phyloP scores from a whole-genome alignment of 1,140 invertebrate species.

The Drosophila ohnishii region DNA sequence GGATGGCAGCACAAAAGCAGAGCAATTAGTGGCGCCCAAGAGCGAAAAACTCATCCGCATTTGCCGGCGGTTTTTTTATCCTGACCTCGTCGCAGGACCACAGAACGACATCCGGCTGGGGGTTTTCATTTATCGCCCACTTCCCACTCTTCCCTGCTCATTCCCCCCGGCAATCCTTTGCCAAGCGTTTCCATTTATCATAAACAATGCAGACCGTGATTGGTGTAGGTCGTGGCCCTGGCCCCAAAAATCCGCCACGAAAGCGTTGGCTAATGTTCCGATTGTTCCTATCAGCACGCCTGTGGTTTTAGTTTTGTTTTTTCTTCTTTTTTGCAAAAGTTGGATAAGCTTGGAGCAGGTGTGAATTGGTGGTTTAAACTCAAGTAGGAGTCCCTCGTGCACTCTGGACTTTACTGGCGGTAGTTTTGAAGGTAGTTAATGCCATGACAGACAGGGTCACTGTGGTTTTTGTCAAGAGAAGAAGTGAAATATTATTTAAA shows the following conservation, averaged over 20 bases:
- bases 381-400: not conserved
- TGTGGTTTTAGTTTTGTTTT: not conserved
- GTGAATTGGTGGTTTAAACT: not conserved
- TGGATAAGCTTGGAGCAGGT: not conserved
- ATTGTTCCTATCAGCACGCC: constrained; percentile 40
- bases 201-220: constrained; percentile 70
- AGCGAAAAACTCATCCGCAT: constrained; percentile 66
- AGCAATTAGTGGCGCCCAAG: constrained; percentile 76
- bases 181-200: constrained; percentile 70
- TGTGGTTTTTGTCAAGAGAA: not conserved
- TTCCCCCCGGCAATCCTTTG: not conserved
- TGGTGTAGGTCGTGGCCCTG: constrained; percentile 64
- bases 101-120: constrained; percentile 25
- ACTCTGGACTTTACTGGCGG: not conserved
- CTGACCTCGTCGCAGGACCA: constrained; percentile 24
- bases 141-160: not conserved
- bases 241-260: constrained; percentile 37
- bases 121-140: constrained; percentile 47
- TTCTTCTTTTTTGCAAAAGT: not conserved
- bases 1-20: constrained; percentile 51
- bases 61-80: constrained; percentile 27
- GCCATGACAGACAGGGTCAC: not conserved
- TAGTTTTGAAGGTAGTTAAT: constrained; percentile 9
- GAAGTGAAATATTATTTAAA: not conserved
- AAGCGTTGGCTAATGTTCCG: constrained; percentile 56